Base-by-base conservation (phyloP, 1,140 invertebrate species). In the Pinna nobilis region DNA sequence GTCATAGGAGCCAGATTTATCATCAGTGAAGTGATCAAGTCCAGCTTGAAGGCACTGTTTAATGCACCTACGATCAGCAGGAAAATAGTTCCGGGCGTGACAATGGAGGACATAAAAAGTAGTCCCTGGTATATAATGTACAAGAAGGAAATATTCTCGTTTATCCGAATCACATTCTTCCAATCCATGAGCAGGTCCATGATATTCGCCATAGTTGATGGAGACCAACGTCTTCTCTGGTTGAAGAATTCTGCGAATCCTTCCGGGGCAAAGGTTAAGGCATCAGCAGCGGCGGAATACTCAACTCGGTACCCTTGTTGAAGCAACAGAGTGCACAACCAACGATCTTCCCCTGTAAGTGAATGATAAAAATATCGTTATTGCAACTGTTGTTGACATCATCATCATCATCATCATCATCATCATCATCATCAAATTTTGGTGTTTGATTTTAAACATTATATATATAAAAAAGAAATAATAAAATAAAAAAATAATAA, bases 161-260 rank as follows among this genome's bases (percentile, higher is more conserved):
- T 87, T 7, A 79, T 76, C 41, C 74, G 75, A 23, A 84, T 84
- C 39, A 86, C 77, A 41, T 81, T 76, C 39, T 64, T 65, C 82
- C 82, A 84, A 50, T 81, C 78, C 53, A 64, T 82, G 0, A 93
- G 82, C 5, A 93, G 78, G 78, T 93, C 92, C 79, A 93, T 88
- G 47, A 93, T 93, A 80, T 93, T 93, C 37, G 92, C 92, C 89
- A 93, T 91, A 4, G 92, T 93, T 0, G 92, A 93, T 3, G 92
- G 92, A 25, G 92, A 91, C 92, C 92, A 93, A 7, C 92, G 84
- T 37, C 92, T 80, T 23, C 92, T 81, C 79, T 93, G 92, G 70
- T 92, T 92, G 83, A 92, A 93, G 82, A 93, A 93, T 83, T 93
- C 92, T 51, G 88, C 85, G 78, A 92, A 92, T 30, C 88, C 89